These are phyloP conservation scores for Drosophila neotestacea DNA, from an alignment of 2,888 invertebrate species.

Conservation along the genomic window DNA sequence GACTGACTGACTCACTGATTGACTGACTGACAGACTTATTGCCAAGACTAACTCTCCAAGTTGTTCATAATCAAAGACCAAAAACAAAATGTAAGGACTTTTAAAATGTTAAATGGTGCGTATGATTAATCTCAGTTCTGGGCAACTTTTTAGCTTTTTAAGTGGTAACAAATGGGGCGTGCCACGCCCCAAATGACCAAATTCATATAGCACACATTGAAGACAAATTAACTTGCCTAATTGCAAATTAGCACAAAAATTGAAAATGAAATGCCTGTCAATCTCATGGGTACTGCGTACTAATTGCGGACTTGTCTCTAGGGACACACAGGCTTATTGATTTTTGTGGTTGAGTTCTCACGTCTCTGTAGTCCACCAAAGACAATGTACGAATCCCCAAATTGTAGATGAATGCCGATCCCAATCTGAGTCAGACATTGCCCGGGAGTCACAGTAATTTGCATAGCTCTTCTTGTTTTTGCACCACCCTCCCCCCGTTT, in stretches of 20 bases:
- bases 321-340: constrained; percentile 40
- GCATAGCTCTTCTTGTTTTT: not conserved
- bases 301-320: constrained; percentile 51
- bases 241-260: constrained; percentile 69
- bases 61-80: constrained; percentile 31
- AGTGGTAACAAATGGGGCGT: constrained; percentile 6
- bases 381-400: constrained; percentile 33
- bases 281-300: constrained; percentile 35
- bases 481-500: not conserved
- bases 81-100: constrained; percentile 1
- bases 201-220: not conserved
- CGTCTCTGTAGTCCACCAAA: constrained; percentile 2
- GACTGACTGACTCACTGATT: not conserved
- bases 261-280: constrained; percentile 48
- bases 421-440: not conserved
- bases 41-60: not conserved
- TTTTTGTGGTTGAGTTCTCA: constrained; percentile 26
- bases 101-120: constrained; percentile 66
- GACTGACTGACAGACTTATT: not conserved
- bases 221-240: constrained; percentile 48
- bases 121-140: constrained; percentile 65
- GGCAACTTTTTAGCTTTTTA: constrained; percentile 15
- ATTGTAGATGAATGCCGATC: not conserved
- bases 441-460: not conserved
- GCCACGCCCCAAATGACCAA: constrained; percentile 10